These are phyloP conservation scores for Lophura swinhoii DNA, from an alignment of 2,797 vertebrate genomes.

Conservation along the genomic window DNA sequence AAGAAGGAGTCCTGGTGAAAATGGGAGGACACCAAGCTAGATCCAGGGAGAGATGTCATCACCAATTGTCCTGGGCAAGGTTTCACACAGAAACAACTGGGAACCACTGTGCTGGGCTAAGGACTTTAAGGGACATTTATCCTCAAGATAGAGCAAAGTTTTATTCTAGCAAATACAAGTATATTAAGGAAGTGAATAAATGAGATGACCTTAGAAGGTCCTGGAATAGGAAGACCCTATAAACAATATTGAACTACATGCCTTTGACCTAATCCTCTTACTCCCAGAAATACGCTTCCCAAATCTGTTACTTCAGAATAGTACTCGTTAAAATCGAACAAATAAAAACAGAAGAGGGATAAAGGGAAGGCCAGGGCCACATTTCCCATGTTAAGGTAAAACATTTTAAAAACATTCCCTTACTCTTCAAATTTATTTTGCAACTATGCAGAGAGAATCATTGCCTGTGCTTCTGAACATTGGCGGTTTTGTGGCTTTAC, in stretches of 20 bases:
- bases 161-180: slow-evolving; percentile 34
- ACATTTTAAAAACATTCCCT: slow-evolving; percentile 17
- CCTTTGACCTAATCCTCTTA: slow-evolving; percentile 70
- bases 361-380: slow-evolving; percentile 23
- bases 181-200: slow-evolving; percentile 33
- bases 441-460: background rate
- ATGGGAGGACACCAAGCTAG: background rate
- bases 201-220: slow-evolving; percentile 28
- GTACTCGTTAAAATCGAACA: slow-evolving; percentile 36
- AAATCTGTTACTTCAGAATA: slow-evolving; percentile 70
- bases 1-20: background rate
- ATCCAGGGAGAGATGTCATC: background rate
- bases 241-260: slow-evolving; percentile 47
- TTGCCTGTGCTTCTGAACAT: background rate
- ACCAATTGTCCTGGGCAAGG: background rate
- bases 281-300: slow-evolving; percentile 49
- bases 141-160: background rate
- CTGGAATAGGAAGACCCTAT: slow-evolving; percentile 32
- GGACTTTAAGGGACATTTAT: background rate
- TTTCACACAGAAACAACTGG: background rate
- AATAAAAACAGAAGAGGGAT: background rate
- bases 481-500: background rate
- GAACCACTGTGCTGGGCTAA: background rate
- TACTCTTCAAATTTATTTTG: background rate
- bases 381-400: slow-evolving; percentile 52